Base-by-base conservation (phyloP, 2,797 vertebrate genomes). In the Clarias pachynema region DNA sequence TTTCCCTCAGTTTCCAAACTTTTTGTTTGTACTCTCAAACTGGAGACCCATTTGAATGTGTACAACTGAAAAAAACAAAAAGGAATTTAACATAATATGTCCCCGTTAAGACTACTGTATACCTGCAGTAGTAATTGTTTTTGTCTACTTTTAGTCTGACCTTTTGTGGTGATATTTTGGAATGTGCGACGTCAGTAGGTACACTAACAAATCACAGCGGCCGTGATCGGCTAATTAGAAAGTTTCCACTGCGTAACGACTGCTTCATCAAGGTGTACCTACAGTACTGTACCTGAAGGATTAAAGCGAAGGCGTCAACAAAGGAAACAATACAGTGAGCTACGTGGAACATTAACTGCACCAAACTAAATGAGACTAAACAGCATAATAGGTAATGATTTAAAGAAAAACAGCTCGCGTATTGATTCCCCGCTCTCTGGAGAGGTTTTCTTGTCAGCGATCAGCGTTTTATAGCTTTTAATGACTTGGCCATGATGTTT, bases 401-500 rank as follows among this genome's bases (percentile, higher is more conserved):
- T 40, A 44, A 79, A 44, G 34, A 79, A 24, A 79, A 79, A 16
- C 34, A 44, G 78, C 78, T 79, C 26, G 5, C 37, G 1, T 63
- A 26, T 79, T 0, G 60, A 79, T 40, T 63, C 24, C 34, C 40
- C 14, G 1, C 31, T 26, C 59, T 63, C 59, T 40, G 15, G 77
- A 63, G 77, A 63, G 37, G 24, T 9, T 63, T 49, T 20, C 34
- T 63, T 44, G 22, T 57, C 66, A 37, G 29, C 8, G 62, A 82
- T 81, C 63, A 59, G 78, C 78, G 40, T 59, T 57, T 82, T 59
- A 72, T 70, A 70, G 66, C 53, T 82, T 82, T 70, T 70, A 82
- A 70, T 82, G 69, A 37, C 49, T 68, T 59, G 80, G 65, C 81
- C 53, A 20, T 82, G 29, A 72, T 82, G 81, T 26, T 82, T 59